A percentile compares a stretch with the other conserved stretches of the same genome.
Conservation (phyloP, 2,797 vertebrate genomes). For the Enoplosus armatus region DNA sequence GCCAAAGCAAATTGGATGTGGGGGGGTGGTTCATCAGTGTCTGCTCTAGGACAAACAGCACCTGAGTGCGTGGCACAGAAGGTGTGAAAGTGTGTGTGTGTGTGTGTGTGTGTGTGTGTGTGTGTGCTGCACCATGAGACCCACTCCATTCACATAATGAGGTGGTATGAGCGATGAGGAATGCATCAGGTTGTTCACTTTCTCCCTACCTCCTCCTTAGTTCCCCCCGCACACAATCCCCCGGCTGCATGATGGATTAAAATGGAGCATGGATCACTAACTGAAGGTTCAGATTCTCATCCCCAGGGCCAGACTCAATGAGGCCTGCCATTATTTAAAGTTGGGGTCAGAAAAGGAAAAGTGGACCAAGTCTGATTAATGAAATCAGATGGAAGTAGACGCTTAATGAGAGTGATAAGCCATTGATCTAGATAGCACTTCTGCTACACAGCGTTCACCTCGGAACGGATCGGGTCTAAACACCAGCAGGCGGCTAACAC, state of each 20-base stretch:
- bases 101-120: conserved; percentile 4
- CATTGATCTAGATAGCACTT: conserved; percentile 47
- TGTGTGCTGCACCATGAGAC: conserved; percentile 3
- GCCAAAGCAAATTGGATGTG: conserved; percentile 41
- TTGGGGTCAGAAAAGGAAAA: conserved; percentile 53
- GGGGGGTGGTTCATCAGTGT: conserved; percentile 13
- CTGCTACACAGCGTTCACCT: conserved; percentile 23
- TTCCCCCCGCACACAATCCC: conserved; percentile 12
- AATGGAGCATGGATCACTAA: conserved; percentile 59
- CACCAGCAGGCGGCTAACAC: conserved; percentile 23
- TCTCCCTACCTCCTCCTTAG: conserved; percentile 12
- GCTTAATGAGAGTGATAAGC: conserved; percentile 60
- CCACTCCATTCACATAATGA: conserved; percentile 43
- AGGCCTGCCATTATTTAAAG: conserved; percentile 63
- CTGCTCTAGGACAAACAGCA: conserved; percentile 28
- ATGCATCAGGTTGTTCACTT: conserved; percentile 39
- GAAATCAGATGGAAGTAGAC: conserved; percentile 47
- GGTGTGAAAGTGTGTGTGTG: conserved; percentile 26
- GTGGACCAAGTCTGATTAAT: conserved; percentile 51
- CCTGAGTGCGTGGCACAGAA: conserved; percentile 25
- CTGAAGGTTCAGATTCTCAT: conserved; percentile 51
- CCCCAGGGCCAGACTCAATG: conserved; percentile 47
- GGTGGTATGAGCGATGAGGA: conserved; percentile 30
- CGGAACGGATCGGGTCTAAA: conserved; percentile 43
- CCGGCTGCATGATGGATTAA: conserved; percentile 67